These are phyloP conservation scores for Genyomyrus donnyi DNA, from an alignment of 2,113 vertebrate genomes.

Conservation along the genomic window DNA sequence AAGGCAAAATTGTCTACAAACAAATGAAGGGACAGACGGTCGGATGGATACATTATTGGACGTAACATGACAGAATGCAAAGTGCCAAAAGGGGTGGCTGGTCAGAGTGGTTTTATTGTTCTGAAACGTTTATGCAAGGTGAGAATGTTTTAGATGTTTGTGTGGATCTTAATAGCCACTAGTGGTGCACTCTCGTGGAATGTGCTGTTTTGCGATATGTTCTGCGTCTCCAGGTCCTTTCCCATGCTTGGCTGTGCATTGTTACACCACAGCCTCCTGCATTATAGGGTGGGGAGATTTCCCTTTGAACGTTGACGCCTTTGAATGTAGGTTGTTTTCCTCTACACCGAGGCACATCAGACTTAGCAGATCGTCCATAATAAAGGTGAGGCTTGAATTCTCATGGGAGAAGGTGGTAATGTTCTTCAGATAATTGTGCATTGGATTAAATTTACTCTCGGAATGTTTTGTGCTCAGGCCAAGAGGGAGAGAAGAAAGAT, in stretches of 20 bases:
- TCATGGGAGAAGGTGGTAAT: not conserved
- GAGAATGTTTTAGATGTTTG: not conserved
- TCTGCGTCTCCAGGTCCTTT: not conserved
- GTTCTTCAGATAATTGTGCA: conserved; percentile 9
- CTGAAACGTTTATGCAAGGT: not conserved
- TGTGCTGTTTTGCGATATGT: not conserved
- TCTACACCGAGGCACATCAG: not conserved
- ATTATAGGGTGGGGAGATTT: not conserved
- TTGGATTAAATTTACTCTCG: not conserved
- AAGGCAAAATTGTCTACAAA: not conserved
- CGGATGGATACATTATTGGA: not conserved
- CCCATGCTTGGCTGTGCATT: not conserved
- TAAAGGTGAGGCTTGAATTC: not conserved
- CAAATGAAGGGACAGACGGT: not conserved
- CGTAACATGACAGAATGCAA: not conserved
- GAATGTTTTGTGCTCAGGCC: not conserved
- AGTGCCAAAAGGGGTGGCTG: not conserved
- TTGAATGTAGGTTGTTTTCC: not conserved
- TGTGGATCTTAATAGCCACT: not conserved
- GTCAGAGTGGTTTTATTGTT: not conserved
- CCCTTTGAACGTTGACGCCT: not conserved
- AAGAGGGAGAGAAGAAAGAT: conserved; percentile 5
- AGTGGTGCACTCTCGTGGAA: not conserved
- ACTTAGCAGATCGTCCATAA: conserved; percentile 12
- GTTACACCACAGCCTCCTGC: not conserved